phyloP scores from a whole-genome alignment of 2,113 vertebrate species.

The Lethenteron camtschaticum region DNA sequence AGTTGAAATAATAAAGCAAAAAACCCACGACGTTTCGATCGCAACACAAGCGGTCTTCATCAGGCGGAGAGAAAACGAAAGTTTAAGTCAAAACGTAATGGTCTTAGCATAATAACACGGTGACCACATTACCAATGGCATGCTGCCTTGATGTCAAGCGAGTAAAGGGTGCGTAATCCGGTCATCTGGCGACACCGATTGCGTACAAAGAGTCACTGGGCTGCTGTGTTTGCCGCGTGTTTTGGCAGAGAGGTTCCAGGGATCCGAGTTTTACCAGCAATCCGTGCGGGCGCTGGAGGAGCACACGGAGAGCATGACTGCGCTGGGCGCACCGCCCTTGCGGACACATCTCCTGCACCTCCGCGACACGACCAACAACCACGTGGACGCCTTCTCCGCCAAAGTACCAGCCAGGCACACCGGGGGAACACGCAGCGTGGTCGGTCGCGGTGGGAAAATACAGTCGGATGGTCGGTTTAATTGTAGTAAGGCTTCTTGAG shows the following conservation, averaged over 20 bases:
- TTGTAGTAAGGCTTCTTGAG: too few species aligned
- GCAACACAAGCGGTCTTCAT: too few species aligned
- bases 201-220: not conserved
- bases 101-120: too few species aligned
- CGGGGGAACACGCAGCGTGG: too few species aligned
- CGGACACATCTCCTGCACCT: not conserved
- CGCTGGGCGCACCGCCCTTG: not conserved
- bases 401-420: not conserved
- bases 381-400: not conserved
- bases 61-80: too few species aligned
- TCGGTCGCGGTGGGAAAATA: too few species aligned
- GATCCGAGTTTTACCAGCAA: not conserved
- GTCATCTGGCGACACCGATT: not conserved
- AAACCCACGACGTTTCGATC: too few species aligned
- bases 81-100: too few species aligned
- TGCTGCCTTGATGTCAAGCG: not conserved
- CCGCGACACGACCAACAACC: not conserved
- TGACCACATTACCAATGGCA: not conserved
- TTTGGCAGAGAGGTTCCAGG: not conserved
- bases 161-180: not conserved
- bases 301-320: not conserved
- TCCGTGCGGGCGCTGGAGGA: slow-evolving; percentile 1
- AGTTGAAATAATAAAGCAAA: too few species aligned
- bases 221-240: not conserved
- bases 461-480: too few species aligned